Base-by-base conservation (phyloP, 1,140 invertebrate species). In the Aphidius ervi region DNA sequence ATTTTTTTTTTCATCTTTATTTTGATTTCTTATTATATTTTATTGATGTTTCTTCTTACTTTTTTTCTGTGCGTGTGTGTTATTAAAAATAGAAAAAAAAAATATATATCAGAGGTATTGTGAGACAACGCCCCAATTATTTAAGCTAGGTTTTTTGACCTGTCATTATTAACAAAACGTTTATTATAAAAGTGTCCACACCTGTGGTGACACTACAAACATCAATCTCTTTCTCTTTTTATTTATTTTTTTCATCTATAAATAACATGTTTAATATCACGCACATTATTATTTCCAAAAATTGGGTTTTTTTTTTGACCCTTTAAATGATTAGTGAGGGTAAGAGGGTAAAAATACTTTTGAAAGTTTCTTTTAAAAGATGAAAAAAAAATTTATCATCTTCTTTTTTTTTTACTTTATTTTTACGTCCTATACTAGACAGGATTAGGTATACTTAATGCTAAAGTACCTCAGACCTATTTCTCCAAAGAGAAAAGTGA, bases 151-250 rank as follows among this genome's bases (percentile, higher is more conserved):
- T 50, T 59, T 62, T 63, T 61, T 46, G 54, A 40, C 52, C 42
- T 41, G 45, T 23, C 31, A 46, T 20, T 23, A 31, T 31, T 4
- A 54, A 65, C 62, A 62, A 63, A 69, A 66, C 68, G 54, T 79
- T 79, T 79, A 79, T 75, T 75, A 78, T 76, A 75, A 74, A 76
- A 79, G 74, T 70, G 71, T 74, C 65, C 70, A 68, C 77, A 79
- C 77, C 76, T 79, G 76, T 68, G 73, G 66, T 76, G 73, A 77
- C 76, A 78, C 67, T 64, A 66, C 31, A 60, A 37, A 39, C 56
- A 37, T 48, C 58, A 23, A 54, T 47, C 39, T 49, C n/a, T 31
- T 23, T 23, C 37, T 39, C 45, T 42, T 49, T 52, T 41, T 41
- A 53, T 37, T 20, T 46, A 37, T 58, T 57, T 50, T 16, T 16